Conservation (phyloP, 1,140 invertebrate species). For the Catajapyx aquilonaris region DNA sequence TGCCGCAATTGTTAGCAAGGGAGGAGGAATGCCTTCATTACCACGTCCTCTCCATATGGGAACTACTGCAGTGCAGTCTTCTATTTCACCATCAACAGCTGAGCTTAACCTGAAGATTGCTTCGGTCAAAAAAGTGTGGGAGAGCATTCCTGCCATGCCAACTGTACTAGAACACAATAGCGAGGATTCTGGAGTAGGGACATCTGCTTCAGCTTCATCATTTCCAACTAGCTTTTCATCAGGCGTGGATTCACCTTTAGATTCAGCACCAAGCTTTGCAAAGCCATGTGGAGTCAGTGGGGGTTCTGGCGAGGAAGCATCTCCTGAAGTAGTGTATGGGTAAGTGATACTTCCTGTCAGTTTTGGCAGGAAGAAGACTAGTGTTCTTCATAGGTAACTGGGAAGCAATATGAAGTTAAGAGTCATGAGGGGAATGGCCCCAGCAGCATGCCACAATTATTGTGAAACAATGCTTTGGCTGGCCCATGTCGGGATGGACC, state of each 20-base stretch:
- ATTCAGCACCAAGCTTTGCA: slow-evolving; percentile 9
- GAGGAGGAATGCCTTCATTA: slow-evolving; percentile 32
- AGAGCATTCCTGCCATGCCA: slow-evolving; percentile 38
- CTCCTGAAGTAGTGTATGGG: no score
- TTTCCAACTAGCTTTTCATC: slow-evolving; percentile 16
- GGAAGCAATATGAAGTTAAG: no score
- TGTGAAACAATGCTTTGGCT: no score
- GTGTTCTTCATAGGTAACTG: no score
- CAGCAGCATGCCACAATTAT: no score
- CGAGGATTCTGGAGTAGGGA: slow-evolving; percentile 24
- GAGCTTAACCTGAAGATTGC: slow-evolving; percentile 86
- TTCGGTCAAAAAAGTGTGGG: slow-evolving; percentile 77
- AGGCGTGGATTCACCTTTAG: slow-evolving; percentile 10
- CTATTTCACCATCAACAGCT: slow-evolving; percentile 48
- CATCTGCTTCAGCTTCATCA: slow-evolving; percentile 23
- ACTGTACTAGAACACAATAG: slow-evolving; percentile 43
- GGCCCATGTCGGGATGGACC: no score
- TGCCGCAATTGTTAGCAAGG: slow-evolving; percentile 12
- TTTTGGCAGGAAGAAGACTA: no score
- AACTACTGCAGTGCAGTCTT: slow-evolving; percentile 26
- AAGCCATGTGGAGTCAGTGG: slow-evolving; percentile 9
- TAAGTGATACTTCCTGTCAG: no score
- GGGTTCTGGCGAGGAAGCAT: slow-evolving; percentile 9
- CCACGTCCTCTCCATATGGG: slow-evolving; percentile 36
- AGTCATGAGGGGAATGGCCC: no score